Evolutionary conservation across 2,797 vertebrate species (phyloP), one percentile per base, ranked within the genome.

Genomic region (Phoxinus dragarum): DNA sequence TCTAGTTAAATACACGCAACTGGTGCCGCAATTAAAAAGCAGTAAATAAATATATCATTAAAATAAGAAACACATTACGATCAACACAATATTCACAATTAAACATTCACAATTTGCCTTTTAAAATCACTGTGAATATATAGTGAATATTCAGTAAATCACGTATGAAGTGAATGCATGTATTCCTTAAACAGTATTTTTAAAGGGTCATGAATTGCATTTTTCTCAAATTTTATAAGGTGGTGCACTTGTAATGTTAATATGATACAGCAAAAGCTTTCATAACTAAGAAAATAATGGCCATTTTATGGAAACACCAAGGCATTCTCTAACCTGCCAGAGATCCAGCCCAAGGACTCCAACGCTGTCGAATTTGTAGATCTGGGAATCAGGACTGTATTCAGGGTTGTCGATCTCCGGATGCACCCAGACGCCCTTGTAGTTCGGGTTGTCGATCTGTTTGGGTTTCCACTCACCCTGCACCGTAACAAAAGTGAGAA

Each of bases 341-440:
- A 97, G 92, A 89, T 96, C 95, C 86, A 97, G 93, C 68, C 94
- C 94, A 31, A 97, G 21, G 81, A 97, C 94, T 61, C 90, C 92
- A 73, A 93, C 89, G 21, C 81, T 95, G 75, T 93, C 94, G 82
- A 95, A 95, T 89, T 95, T 95, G 93, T 95, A 97, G 91, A 97
- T 95, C 89, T 81, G 91, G 0, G 91, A 84, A 75, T 96, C 95
- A 1, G 94, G 77, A 44, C 89, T 95, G 89, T 96, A 95, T 80
- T 97, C 95, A 1, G 96, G 95, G 86, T 97, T 98, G 90, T 97
- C 96, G 61, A 96, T 95, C 92, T 97, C 95, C 42, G 96, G 96
- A 74, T 97, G 97, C 23, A 96, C 93, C 95, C 95, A 97, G 11
- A 88, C 42, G 38, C 95, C 95, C 91, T 96, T 96, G 91, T 95